A percentile compares a stretch with the other conserved stretches of the same genome.
Evolutionary conservation across 1,140 invertebrate genomes (phyloP).

Genomic region (Anastrepha obliqua): DNA sequence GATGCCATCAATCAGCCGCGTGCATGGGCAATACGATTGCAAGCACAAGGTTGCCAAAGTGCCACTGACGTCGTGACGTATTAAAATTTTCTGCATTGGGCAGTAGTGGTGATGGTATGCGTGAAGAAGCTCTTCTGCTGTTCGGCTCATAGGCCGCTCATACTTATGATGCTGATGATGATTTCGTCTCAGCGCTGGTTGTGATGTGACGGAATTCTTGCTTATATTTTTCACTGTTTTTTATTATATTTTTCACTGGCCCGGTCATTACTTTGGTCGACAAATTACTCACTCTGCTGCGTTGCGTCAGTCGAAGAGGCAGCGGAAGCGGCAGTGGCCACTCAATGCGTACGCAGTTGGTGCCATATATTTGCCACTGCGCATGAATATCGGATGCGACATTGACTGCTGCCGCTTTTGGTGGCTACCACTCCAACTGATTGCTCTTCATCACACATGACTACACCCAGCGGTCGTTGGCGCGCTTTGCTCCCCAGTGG

Average conservation of each 20-base stretch:
- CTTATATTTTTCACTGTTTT: neutral
- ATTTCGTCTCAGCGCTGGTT: constrained; percentile 43
- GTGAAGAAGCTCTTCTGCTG: neutral
- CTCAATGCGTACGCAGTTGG: constrained; percentile 13
- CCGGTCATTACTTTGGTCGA: constrained; percentile 44
- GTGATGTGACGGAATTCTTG: constrained; percentile 33
- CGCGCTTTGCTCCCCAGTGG: constrained; percentile 9
- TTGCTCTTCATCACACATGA: neutral
- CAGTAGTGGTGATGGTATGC: neutral
- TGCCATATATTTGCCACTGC: constrained; percentile 49
- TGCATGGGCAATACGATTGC: constrained; percentile 52
- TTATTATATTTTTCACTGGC: neutral
- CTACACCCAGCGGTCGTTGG: neutral
- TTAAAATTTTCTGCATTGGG: neutral
- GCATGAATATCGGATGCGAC: constrained; percentile 14
- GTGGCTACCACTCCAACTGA: constrained; percentile 23
- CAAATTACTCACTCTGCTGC: constrained; percentile 30
- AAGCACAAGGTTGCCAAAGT: neutral
- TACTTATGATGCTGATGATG: neutral
- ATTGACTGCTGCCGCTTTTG: constrained; percentile 34
- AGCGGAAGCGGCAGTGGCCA: neutral
- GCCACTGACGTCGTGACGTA: neutral
- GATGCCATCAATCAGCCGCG: constrained; percentile 73
- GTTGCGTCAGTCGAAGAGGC: neutral
- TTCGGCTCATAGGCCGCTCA: neutral